These are phyloP conservation scores for Deilephila porcellus DNA, from an alignment of 2,888 invertebrate genomes.

Conservation along the genomic window DNA sequence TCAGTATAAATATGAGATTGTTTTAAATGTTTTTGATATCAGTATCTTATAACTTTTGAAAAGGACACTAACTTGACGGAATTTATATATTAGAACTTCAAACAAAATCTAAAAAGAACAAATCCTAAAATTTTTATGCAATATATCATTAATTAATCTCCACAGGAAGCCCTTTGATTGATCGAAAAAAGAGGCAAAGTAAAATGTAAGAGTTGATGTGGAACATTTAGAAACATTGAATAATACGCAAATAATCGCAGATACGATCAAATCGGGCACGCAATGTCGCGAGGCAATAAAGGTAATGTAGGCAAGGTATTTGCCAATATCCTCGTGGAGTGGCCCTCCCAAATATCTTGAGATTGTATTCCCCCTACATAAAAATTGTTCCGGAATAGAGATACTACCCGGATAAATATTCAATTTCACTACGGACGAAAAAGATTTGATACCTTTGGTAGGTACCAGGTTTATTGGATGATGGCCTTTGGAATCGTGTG, in stretches of 20 bases:
- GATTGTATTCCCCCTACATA: constrained; percentile 84
- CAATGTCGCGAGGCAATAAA: constrained; percentile 80
- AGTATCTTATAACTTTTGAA: too few relatives aligned
- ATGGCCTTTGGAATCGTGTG: constrained; percentile 81
- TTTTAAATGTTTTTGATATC: too few relatives aligned
- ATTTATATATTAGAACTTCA: too few relatives aligned
- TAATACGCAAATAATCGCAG: constrained; percentile 68
- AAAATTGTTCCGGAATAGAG: constrained; percentile 84
- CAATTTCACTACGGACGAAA: constrained; percentile 84
- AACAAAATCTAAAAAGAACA: neutral
- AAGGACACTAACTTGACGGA: too few relatives aligned
- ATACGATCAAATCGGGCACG: constrained; percentile 75
- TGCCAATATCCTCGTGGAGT: constrained; percentile 82
- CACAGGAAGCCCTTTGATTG: neutral
- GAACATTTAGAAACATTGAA: constrained; percentile 68
- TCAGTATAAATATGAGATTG: too few relatives aligned
- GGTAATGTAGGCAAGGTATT: constrained; percentile 84
- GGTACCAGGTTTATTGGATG: constrained; percentile 82
- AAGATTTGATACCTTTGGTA: constrained; percentile 84
- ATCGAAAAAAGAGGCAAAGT: constrained; percentile 5
- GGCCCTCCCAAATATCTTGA: constrained; percentile 83
- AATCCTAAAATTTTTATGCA: neutral
- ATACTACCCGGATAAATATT: constrained; percentile 85
- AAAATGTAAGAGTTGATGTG: constrained; percentile 47
- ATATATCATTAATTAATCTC: neutral